Percentiles rank a stretch among this genome's conserved stretches.
phyloP scores from a whole-genome alignment of 2,797 vertebrate species.

The Cyclopterus lumpus region DNA sequence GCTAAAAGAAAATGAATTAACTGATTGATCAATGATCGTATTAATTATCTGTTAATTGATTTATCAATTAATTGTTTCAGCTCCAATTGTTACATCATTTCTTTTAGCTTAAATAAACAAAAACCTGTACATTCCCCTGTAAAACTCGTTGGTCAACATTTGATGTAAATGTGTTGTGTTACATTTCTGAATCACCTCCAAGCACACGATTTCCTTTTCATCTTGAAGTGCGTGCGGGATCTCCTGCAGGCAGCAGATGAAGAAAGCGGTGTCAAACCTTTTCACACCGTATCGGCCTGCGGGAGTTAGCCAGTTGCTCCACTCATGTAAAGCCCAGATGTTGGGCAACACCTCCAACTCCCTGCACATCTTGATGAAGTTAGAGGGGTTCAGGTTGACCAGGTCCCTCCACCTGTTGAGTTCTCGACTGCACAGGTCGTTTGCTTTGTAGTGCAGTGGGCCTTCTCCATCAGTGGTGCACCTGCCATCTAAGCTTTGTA shows the following conservation, averaged over 20 bases:
- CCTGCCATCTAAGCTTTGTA: background rate
- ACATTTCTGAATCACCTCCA: slow-evolving; percentile 72
- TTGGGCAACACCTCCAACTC: slow-evolving; percentile 89
- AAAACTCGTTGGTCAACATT: background rate
- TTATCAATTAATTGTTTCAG: background rate
- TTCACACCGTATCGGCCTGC: background rate
- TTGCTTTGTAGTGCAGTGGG: background rate
- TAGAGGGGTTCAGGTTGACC: slow-evolving; percentile 83
- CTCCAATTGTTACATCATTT: background rate
- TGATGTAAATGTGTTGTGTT: background rate
- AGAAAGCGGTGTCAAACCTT: slow-evolving; percentile 91
- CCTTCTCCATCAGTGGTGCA: slow-evolving; percentile 41
- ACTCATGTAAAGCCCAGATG: slow-evolving; percentile 93
- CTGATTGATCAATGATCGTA: background rate
- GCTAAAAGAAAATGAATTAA: background rate
- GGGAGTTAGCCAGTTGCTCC: slow-evolving; percentile 94
- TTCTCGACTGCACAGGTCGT: slow-evolving; percentile 51
- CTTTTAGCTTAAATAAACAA: slow-evolving; percentile 9
- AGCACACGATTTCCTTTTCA: slow-evolving; percentile 83
- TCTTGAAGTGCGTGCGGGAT: slow-evolving; percentile 82
- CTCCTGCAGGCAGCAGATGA: slow-evolving; percentile 88
- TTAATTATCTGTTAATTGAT: background rate
- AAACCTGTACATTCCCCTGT: background rate
- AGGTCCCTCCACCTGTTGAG: slow-evolving; percentile 85
- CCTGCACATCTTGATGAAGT: slow-evolving; percentile 90